A percentile compares a stretch with the other conserved stretches of the same genome.
Conservation (phyloP, 2,113 vertebrate genomes). For the Chinchilla lanigera region DNA sequence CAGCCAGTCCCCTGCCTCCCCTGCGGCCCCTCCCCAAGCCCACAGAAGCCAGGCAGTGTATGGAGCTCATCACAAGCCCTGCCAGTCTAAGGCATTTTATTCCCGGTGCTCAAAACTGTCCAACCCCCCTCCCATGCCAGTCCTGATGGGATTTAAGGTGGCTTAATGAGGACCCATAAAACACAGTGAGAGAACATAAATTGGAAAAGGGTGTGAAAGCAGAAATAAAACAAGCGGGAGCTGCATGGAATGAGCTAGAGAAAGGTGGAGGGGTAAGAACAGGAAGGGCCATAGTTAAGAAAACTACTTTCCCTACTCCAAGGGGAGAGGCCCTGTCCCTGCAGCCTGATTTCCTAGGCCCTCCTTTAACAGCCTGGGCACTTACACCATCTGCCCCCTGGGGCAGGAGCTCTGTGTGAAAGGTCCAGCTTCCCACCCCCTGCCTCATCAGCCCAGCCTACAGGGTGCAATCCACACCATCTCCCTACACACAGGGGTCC, state of each 20-base stretch:
- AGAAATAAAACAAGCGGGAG: constrained; percentile 8
- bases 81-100: neutral
- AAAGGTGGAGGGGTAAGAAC: neutral
- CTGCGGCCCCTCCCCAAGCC: neutral
- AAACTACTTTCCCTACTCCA: too few relatives aligned
- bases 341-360: neutral
- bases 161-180: neutral
- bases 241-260: neutral
- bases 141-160: neutral
- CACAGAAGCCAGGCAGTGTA: neutral
- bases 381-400: neutral
- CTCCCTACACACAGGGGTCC: neutral
- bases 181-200: neutral
- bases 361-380: neutral
- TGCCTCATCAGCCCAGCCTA: neutral
- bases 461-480: accelerated
- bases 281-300: neutral
- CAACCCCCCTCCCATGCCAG: neutral
- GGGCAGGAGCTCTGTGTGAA: accelerated
- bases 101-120: neutral
- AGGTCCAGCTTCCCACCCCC: accelerated
- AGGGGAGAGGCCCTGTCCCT: neutral
- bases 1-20: neutral
- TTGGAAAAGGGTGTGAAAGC: neutral
- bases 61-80: neutral